A percentile compares a stretch with the other conserved stretches of the same genome.
Conservation (phyloP, 2,888 invertebrate species). For the Hemaris fuciformis region DNA sequence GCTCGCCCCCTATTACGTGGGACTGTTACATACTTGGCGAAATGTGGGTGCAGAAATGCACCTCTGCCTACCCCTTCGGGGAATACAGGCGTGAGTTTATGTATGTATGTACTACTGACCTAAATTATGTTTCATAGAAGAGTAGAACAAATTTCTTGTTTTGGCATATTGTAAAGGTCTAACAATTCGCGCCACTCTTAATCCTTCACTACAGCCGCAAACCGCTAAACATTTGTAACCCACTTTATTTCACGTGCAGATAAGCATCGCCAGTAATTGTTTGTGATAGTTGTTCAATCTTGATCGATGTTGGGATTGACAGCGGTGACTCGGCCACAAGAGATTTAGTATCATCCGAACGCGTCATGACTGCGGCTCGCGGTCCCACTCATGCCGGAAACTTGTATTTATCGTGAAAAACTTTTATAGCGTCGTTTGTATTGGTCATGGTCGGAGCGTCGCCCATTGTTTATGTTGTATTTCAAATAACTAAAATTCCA, state of each 20-base stretch:
- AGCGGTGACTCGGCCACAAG: conserved; percentile 1
- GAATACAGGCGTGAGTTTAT: too few relatives aligned
- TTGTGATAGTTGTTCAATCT: conserved; percentile 6
- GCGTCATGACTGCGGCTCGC: neutral
- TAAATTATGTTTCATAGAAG: neutral
- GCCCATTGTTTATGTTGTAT: neutral
- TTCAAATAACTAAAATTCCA: neutral
- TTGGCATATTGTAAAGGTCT: neutral
- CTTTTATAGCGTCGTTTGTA: neutral
- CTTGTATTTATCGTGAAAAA: neutral
- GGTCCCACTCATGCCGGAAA: neutral
- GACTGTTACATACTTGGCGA: too few relatives aligned
- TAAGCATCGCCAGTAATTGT: conserved; percentile 4
- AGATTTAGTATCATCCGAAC: neutral
- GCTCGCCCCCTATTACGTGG: too few relatives aligned
- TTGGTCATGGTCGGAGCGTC: neutral
- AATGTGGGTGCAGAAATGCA: too few relatives aligned
- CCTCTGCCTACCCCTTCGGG: too few relatives aligned
- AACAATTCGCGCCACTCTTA: neutral
- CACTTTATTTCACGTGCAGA: neutral
- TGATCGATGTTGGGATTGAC: conserved; percentile 6
- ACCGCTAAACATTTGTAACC: neutral
- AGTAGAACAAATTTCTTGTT: neutral
- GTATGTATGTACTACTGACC: too few relatives aligned
- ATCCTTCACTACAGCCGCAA: neutral